Evolutionary conservation across 2,113 vertebrate genomes (phyloP), one percentile per base, ranked within the genome.

Genomic region (Mastomys natalensis): DNA sequence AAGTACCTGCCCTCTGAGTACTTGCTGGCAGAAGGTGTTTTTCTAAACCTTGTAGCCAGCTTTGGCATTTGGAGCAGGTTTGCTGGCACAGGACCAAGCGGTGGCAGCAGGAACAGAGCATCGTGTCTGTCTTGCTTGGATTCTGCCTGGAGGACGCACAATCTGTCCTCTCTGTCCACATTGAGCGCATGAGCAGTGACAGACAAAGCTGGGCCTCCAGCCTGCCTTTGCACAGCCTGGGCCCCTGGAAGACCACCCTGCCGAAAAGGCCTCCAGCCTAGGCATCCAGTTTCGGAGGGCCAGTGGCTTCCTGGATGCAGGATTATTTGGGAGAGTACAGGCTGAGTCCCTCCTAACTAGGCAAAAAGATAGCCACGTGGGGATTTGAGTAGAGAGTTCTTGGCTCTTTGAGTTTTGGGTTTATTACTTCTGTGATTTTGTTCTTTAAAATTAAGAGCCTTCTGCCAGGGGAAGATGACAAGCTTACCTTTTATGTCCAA

Each of bases 101-200:
- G 90, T 81, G 55, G 91, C 95, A 95, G 84, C 93, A 95, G 95
- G 97, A 87, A 90, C 76, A 40, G 89, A 91, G 95, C 89, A 78
- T 92, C 58, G 0, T 93, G 95, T 96, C 94, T 97, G 96, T 86
- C 88, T 97, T 66, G 8, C 91, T 95, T 97, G 92, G 95, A 93
- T 97, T 96, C 96, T 74, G 85, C 90, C 96, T 95, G 8, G 29
- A 96, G 95, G 93, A 95, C 62, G 82, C 76, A n/a, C 92, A 94
- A 2, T 97, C 97, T 97, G 96, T 95, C 85, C 74, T 80, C 73
- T 73, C 87, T 86, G 26, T 68, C 77, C 5, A 74, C 53, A 43
- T 45, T 77, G 29, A 76, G 31, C 0, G 0, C 80, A 51, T 24
- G 91, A 60, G 48, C 53, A 45, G 22, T 78, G 31, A 70, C 40